A percentile compares a stretch with the other conserved stretches of the same genome.
phyloP scores from a whole-genome alignment of 2,888 invertebrate genomes.

The Heliconius charithonia region DNA sequence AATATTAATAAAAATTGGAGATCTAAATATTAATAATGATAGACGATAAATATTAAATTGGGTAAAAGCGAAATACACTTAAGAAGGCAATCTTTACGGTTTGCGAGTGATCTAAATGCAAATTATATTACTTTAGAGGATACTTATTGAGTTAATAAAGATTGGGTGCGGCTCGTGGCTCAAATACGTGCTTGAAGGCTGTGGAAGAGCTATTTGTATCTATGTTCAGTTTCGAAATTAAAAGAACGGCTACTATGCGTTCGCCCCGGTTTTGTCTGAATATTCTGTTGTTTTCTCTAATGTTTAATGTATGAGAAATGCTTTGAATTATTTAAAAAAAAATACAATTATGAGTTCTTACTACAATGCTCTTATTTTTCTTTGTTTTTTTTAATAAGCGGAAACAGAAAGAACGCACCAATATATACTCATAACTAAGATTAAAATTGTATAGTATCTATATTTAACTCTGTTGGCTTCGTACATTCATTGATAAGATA shows the following conservation, averaged over 20 bases:
- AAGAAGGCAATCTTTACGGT: slow-evolving; percentile 39
- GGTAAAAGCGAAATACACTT: slow-evolving; percentile 37
- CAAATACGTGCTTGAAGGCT: slow-evolving; percentile 35
- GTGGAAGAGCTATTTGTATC: slow-evolving; percentile 1
- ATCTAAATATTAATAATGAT: slow-evolving; percentile 4
- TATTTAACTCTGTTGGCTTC: not conserved
- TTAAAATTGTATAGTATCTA: not conserved
- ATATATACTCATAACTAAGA: not conserved
- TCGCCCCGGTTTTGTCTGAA: not conserved
- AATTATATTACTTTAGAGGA: slow-evolving; percentile 44
- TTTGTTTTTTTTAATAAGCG: not conserved
- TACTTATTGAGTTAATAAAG: slow-evolving; percentile 45
- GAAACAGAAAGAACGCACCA: not conserved
- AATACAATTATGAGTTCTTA: no score
- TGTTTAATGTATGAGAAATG: no score
- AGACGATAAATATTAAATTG: slow-evolving; percentile 35
- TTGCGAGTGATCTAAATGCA: slow-evolving; percentile 45
- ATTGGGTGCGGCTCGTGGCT: slow-evolving; percentile 35
- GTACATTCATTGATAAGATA: slow-evolving; percentile 16
- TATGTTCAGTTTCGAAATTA: not conserved
- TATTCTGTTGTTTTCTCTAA: not conserved
- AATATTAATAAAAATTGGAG: not conserved
- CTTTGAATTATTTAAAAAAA: no score
- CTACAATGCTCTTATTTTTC: no score
- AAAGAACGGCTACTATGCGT: not conserved